These are phyloP conservation scores for Acanthurus leucopareius DNA, from an alignment of 2,797 vertebrate species.

Conservation along the genomic window DNA sequence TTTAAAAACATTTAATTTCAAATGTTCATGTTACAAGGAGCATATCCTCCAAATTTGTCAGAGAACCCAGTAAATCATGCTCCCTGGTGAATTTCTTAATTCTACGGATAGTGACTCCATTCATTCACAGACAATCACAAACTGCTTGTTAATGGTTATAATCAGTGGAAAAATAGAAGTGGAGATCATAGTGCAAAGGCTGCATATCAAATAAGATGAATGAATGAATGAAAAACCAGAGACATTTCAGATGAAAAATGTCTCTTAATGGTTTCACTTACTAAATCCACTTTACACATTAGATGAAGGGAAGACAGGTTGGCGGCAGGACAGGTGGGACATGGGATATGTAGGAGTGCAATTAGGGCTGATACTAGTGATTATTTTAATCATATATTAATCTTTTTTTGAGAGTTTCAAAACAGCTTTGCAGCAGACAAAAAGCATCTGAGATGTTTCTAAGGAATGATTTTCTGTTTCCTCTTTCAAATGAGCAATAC, in stretches of 20 bases:
- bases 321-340: no score
- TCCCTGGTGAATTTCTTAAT: constrained; percentile 60
- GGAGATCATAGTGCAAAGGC: constrained; percentile 47
- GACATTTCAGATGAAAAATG: constrained; percentile 12
- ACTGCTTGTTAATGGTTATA: constrained; percentile 56
- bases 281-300: constrained; percentile 9
- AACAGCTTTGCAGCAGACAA: not conserved
- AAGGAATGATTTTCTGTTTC: constrained; percentile 4
- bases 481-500: not conserved
- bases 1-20: constrained; percentile 32
- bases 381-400: not conserved
- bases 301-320: not conserved
- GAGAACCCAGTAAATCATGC: constrained; percentile 48
- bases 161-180: constrained; percentile 41
- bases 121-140: constrained; percentile 34
- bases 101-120: constrained; percentile 49
- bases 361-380: not conserved
- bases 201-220: constrained; percentile 17
- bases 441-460: not conserved
- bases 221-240: constrained; percentile 23
- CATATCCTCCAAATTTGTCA: constrained; percentile 17
- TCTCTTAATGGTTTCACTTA: not conserved
- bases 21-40: constrained; percentile 32
- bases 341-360: not conserved
- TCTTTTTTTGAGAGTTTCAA: not conserved